phyloP scores from a whole-genome alignment of 37 sponge, comb jelly and placozoan genomes.

The Sycon ciliatum region DNA sequence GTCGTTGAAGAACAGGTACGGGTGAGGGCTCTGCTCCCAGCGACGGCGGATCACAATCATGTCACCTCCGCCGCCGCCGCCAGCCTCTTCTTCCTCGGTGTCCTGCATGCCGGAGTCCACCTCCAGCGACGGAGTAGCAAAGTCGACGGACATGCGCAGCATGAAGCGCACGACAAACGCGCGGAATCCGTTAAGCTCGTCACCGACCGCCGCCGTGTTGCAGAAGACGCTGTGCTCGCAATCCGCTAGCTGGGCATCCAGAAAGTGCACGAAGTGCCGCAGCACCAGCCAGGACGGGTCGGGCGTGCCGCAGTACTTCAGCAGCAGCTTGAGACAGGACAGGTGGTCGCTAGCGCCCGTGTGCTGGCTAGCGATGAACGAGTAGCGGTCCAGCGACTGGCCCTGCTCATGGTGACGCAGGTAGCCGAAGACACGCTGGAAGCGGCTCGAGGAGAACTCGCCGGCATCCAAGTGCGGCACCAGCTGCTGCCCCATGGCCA shows the following conservation, averaged over 20 bases:
- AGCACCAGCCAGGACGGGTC: neutral
- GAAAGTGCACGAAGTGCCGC: neutral
- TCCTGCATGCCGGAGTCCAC: neutral
- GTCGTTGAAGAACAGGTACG: constrained; percentile 16
- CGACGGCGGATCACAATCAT: neutral
- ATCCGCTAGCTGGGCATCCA: neutral
- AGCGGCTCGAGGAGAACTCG: neutral
- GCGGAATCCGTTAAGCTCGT: neutral
- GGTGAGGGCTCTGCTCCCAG: constrained; percentile 9
- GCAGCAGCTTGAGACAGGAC: neutral
- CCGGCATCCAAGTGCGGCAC: neutral
- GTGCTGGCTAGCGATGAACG: neutral
- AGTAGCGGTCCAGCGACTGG: neutral
- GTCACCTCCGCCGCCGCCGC: neutral
- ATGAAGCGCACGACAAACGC: neutral
- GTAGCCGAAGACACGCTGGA: neutral
- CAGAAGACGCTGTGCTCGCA: constrained; percentile 11
- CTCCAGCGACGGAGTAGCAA: neutral
- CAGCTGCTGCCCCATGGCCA: too few species aligned
- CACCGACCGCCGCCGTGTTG: neutral
- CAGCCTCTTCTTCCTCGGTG: too few species aligned
- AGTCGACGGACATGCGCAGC: constrained; percentile 1
- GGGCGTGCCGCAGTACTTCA: neutral
- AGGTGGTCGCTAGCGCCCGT: neutral
- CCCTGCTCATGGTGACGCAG: neutral